These are phyloP conservation scores for Ictidomys tridecemlineatus DNA, from an alignment of 2,113 vertebrate species.

Conservation along the genomic window DNA sequence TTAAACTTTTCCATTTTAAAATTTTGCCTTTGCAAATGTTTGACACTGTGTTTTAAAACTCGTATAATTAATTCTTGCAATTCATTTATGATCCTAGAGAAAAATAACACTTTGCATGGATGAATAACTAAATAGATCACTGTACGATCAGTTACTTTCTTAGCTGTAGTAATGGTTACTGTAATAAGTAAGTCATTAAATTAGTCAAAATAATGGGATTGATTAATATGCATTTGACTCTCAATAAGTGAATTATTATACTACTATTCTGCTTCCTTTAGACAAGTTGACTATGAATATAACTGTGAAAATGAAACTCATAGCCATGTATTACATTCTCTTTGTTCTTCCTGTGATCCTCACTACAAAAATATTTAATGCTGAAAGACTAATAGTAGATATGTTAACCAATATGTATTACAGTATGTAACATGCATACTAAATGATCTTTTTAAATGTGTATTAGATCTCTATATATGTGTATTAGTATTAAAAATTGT, in stretches of 20 bases:
- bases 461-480: background rate
- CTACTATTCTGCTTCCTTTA: background rate
- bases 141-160: background rate
- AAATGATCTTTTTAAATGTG: background rate
- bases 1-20: constrained; percentile 17
- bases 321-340: background rate
- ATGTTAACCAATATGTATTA: background rate
- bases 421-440: background rate
- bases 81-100: background rate
- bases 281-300: background rate
- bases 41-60: constrained; percentile 14
- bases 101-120: background rate
- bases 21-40: background rate
- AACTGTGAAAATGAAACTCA: constrained; percentile 12
- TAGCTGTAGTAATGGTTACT: background rate
- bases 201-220: background rate
- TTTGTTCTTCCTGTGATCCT: background rate
- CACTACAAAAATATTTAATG: background rate
- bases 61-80: background rate
- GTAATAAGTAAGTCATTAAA: background rate
- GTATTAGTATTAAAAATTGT: background rate
- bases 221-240: background rate
- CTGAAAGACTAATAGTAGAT: background rate
- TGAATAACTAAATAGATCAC: background rate
- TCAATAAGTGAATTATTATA: background rate